Evolutionary conservation across 2,888 invertebrate genomes (phyloP), one percentile per base, ranked within the genome.

Genomic region (Nineta flava): DNA sequence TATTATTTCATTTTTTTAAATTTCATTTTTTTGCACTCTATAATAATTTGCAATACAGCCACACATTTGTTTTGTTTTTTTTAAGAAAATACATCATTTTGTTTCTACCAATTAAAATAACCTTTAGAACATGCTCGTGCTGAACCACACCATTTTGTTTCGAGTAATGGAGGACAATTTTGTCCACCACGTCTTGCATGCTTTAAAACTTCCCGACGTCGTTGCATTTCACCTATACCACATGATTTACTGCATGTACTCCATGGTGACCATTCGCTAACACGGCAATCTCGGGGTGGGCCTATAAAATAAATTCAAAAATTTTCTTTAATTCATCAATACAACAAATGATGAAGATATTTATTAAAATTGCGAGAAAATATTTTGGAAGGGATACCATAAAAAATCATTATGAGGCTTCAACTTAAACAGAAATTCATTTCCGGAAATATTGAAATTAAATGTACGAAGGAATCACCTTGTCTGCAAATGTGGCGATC

Each of bases 141-240:
- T 55, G 84, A 82, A 51, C 90, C 88, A 64, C 92, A 92, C 90
- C 91, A 91, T 62, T 87, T 81, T 15, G 87, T 86, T 62, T 90
- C 85, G 55, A 82, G 76, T 50, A 91, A 75, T 10, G 87, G 83
- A 6, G 88, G 88, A 70, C 94, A 94, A 6, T 81, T 74, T 26
- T 77, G 72, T 9, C 93, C 93, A 12, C 87, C 88, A 12, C 86
- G 74, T 53, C 85, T 74, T 50, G 87, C 81, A 57, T 84, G 81
- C 58, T 83, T 81, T 56, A 83, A 68, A 50, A 93, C 79, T 57
- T 81, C 78, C 53, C 92, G 76, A 57, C 80, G 80, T 58, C 93
- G 79, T 65, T 82, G 75, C 67, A 86, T 87, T 61, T 88, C 86
- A 19, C 94, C 93, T 53, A 92, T 90, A 55, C 91, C 91, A 63